A percentile compares a stretch with the other conserved stretches of the same genome.
phyloP scores from a whole-genome alignment of 2,888 invertebrate species.

The Callyntrura guangdongensis region DNA sequence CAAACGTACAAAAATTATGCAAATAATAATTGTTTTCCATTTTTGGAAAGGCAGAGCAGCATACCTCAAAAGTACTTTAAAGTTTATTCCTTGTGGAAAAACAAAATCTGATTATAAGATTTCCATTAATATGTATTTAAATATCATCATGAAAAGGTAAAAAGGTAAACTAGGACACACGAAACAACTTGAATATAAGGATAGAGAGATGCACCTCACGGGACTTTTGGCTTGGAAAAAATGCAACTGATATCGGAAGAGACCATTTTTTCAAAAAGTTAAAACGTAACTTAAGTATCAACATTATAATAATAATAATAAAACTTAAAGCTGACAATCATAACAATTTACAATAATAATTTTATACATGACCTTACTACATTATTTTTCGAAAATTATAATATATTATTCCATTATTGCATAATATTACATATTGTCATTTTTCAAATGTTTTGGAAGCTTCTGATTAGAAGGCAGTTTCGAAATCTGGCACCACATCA shows the following conservation, averaged over 20 bases:
- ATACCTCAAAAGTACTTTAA: conserved; percentile 63
- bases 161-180: conserved; percentile 76
- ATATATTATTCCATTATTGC: neutral
- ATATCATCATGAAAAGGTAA: conserved; percentile 75
- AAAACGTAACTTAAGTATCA: conserved; percentile 53
- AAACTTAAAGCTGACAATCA: conserved; percentile 64
- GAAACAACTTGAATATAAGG: conserved; percentile 42
- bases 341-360: conserved; percentile 33
- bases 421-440: conserved; percentile 41
- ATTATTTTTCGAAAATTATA: conserved; percentile 25
- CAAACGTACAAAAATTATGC: no score
- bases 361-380: conserved; percentile 28
- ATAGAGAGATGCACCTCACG: conserved; percentile 52
- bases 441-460: conserved; percentile 48
- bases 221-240: conserved; percentile 56
- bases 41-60: neutral
- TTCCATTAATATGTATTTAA: conserved; percentile 54
- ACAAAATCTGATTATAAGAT: conserved; percentile 57
- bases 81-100: conserved; percentile 67
- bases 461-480: conserved; percentile 42
- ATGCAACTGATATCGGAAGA: conserved; percentile 36
- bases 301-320: conserved; percentile 48
- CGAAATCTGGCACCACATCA: conserved; percentile 58
- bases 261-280: conserved; percentile 49
- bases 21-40: no score